Evolutionary conservation across 2,888 invertebrate genomes (phyloP).

Genomic region (Watsonalla cultraria): DNA sequence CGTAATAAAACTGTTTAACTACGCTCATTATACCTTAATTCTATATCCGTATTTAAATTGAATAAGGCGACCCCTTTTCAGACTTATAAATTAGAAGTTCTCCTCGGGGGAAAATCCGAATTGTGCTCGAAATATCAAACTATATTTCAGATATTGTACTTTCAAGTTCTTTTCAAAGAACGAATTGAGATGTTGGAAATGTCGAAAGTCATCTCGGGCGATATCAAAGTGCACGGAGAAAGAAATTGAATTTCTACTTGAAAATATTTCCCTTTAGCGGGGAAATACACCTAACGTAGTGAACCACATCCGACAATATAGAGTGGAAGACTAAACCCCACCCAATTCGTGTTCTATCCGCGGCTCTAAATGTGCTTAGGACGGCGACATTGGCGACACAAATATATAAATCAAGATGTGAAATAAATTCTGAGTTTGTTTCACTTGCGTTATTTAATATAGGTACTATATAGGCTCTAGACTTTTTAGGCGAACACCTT

Average conservation of each 20-base stretch:
- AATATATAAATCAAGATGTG: background rate
- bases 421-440: background rate
- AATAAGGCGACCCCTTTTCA: too few species aligned
- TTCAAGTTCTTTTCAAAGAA: background rate
- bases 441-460: too few species aligned
- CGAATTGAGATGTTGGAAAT: background rate
- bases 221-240: background rate
- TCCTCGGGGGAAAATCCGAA: too few species aligned
- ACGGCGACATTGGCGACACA: background rate
- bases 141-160: background rate
- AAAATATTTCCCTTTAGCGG: background rate
- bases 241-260: background rate
- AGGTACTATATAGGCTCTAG: too few species aligned
- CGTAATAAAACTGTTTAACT: background rate
- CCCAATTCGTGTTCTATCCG: background rate
- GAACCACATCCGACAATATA: background rate
- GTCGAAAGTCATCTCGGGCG: background rate
- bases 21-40: too few species aligned
- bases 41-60: too few species aligned
- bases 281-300: background rate
- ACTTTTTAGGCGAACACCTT: too few species aligned
- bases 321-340: background rate
- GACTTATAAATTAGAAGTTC: too few species aligned
- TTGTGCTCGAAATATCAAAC: background rate
- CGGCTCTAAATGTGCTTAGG: background rate